Percentiles rank a stretch among this genome's conserved stretches.
Conservation (phyloP, 2,113 vertebrate genomes). For the Clarias macrocephalus region DNA sequence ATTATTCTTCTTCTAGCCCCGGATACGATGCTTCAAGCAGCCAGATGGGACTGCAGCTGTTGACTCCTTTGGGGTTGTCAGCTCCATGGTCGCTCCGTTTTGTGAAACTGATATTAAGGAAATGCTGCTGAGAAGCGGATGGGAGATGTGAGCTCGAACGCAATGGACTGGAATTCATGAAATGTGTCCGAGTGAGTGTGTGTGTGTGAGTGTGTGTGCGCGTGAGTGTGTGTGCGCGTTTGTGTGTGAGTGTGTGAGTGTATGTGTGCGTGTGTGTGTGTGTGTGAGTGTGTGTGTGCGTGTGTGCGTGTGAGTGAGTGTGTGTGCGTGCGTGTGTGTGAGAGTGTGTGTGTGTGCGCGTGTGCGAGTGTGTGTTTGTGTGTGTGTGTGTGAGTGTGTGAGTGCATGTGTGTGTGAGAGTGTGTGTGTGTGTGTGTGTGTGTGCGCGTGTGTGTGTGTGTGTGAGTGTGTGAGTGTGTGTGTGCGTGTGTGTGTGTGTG, state of each 20-base stretch:
- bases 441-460: not conserved
- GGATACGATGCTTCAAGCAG: conserved; percentile 51
- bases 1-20: conserved; percentile 33
- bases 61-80: conserved; percentile 51
- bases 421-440: too few species aligned
- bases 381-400: too few species aligned
- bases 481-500: not conserved
- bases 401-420: too few species aligned
- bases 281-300: too few species aligned
- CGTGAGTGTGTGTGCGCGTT: too few species aligned
- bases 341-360: too few species aligned
- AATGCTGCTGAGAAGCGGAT: conserved; percentile 27
- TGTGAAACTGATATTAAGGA: conserved; percentile 45
- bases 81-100: conserved; percentile 15
- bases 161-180: conserved; percentile 20
- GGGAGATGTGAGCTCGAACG: conserved; percentile 32
- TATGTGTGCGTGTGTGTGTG: too few species aligned
- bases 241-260: too few species aligned
- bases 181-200: not conserved
- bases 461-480: not conserved
- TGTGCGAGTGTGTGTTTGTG: too few species aligned
- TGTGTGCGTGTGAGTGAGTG: too few species aligned
- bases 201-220: too few species aligned
- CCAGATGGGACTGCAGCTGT: conserved; percentile 64
- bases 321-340: too few species aligned